Evolutionary conservation across 2,797 vertebrate genomes (phyloP).

Genomic region (Eupleurogrammus muticus): DNA sequence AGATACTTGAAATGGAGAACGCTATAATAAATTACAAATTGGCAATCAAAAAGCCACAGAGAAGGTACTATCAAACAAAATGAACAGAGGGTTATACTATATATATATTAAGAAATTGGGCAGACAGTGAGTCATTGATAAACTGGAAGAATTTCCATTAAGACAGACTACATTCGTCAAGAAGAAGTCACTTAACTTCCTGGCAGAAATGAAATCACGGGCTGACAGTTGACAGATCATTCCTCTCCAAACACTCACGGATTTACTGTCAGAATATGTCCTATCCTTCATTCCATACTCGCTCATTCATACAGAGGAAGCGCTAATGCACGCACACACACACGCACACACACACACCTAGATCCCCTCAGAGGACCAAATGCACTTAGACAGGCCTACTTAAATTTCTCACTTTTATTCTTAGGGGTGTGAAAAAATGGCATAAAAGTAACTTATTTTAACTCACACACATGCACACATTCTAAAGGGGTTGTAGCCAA

Average conservation of each 20-base stretch:
- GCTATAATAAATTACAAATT: too few species aligned
- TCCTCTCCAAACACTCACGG: slow-evolving; percentile 48
- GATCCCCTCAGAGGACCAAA: slow-evolving; percentile 44
- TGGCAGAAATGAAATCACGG: slow-evolving; percentile 54
- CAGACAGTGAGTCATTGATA: slow-evolving; percentile 36
- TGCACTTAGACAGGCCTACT: slow-evolving; percentile 39
- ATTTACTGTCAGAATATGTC: slow-evolving; percentile 40
- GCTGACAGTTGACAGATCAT: slow-evolving; percentile 59
- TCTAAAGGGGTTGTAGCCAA: slow-evolving; percentile 18
- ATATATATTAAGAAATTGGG: slow-evolving; percentile 23
- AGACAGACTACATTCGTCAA: slow-evolving; percentile 54
- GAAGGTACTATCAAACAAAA: slow-evolving; percentile 31
- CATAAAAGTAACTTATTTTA: slow-evolving; percentile 31
- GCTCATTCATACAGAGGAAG: slow-evolving; percentile 10
- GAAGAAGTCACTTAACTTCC: slow-evolving; percentile 55
- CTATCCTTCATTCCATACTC: slow-evolving; percentile 13
- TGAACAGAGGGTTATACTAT: slow-evolving; percentile 1
- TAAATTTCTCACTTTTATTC: slow-evolving; percentile 50
- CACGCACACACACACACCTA: slow-evolving; percentile 10
- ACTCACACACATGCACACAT: slow-evolving; percentile 11
- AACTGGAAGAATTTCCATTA: slow-evolving; percentile 38
- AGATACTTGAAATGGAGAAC: slow-evolving; percentile 1
- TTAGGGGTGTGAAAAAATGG: slow-evolving; percentile 15
- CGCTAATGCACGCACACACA: slow-evolving; percentile 5
- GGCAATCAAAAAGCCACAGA: slow-evolving; percentile 26